phyloP scores from a whole-genome alignment of 2,888 invertebrate genomes.

The Caenorhabditis virilis region DNA sequence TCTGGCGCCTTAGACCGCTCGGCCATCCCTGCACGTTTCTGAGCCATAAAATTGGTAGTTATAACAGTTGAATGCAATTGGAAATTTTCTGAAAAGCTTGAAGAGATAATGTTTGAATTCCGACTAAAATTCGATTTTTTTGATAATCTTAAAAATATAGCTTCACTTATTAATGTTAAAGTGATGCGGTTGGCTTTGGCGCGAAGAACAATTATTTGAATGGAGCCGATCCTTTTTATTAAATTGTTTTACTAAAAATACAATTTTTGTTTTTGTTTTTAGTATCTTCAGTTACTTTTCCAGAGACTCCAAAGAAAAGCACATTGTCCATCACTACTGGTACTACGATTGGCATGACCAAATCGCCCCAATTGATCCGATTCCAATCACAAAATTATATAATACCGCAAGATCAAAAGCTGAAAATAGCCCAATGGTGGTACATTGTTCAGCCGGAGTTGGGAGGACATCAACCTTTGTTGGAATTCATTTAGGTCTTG shows the following conservation, averaged over 20 bases:
- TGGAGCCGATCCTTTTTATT: too few relatives aligned
- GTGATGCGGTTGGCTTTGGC: too few relatives aligned
- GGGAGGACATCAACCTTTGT: constrained; percentile 32
- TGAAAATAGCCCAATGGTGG: constrained; percentile 13
- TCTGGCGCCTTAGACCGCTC: constrained; percentile 71
- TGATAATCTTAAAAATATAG: too few relatives aligned
- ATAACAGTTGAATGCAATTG: too few relatives aligned
- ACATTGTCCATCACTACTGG: constrained; percentile 23
- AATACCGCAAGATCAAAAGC: constrained; percentile 12
- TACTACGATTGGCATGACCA: constrained; percentile 38
- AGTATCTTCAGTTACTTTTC: too few relatives aligned
- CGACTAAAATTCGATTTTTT: too few relatives aligned
- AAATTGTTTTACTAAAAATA: too few relatives aligned
- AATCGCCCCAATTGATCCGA: constrained; percentile 26
- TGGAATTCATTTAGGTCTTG: constrained; percentile 20
- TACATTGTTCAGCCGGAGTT: constrained; percentile 36
- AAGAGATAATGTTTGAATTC: neutral
- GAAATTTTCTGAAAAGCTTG: constrained; percentile 5
- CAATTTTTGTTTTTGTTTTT: too few relatives aligned
- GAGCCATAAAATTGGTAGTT: too few relatives aligned
- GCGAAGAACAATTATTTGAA: too few relatives aligned
- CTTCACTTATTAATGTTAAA: too few relatives aligned
- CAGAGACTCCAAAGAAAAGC: constrained; percentile 5
- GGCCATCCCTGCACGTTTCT: constrained; percentile 72
- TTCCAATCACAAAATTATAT: constrained; percentile 24